Percentiles rank a stretch among this genome's conserved stretches.
Evolutionary conservation across 2,888 invertebrate genomes (phyloP).

Genomic region (Pollenia labialis): DNA sequence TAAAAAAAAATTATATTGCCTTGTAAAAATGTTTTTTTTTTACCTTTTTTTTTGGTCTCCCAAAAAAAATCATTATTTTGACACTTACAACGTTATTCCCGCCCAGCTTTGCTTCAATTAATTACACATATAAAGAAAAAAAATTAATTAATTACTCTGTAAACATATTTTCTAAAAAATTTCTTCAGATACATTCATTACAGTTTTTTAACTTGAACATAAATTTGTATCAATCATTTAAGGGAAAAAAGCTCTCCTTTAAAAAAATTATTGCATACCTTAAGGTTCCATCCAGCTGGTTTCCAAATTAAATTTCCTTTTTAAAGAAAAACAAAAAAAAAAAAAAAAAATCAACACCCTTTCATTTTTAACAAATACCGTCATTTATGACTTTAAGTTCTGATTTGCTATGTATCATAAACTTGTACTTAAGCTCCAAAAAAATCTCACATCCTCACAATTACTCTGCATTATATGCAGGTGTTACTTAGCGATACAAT

Average conservation of each 20-base stretch:
- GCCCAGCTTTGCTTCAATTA: too few species aligned
- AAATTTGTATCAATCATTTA: too few species aligned
- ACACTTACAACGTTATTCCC: too few species aligned
- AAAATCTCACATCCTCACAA: constrained; percentile 59
- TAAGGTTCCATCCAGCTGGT: background rate
- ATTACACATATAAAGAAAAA: too few species aligned
- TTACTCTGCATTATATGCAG: constrained; percentile 65
- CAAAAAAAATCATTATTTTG: too few species aligned
- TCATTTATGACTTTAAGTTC: constrained; percentile 57
- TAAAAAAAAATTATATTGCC: too few species aligned
- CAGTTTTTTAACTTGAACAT: too few species aligned
- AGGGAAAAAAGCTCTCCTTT: background rate
- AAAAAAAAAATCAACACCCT: background rate
- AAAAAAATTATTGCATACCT: constrained; percentile 33
- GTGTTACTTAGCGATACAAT: constrained; percentile 68
- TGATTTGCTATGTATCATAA: constrained; percentile 60
- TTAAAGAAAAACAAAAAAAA: background rate
- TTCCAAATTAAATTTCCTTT: constrained; percentile 35
- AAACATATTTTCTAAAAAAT: too few species aligned
- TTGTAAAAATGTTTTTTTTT: too few species aligned
- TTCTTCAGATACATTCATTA: too few species aligned
- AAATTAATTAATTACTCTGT: too few species aligned
- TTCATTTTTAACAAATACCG: constrained; percentile 52
- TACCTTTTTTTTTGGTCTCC: too few species aligned
- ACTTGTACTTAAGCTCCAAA: constrained; percentile 55